A percentile compares a stretch with the other conserved stretches of the same genome.
Conservation (phyloP, 2,888 invertebrate species). For the Ashinkailepas kermadecensis region DNA sequence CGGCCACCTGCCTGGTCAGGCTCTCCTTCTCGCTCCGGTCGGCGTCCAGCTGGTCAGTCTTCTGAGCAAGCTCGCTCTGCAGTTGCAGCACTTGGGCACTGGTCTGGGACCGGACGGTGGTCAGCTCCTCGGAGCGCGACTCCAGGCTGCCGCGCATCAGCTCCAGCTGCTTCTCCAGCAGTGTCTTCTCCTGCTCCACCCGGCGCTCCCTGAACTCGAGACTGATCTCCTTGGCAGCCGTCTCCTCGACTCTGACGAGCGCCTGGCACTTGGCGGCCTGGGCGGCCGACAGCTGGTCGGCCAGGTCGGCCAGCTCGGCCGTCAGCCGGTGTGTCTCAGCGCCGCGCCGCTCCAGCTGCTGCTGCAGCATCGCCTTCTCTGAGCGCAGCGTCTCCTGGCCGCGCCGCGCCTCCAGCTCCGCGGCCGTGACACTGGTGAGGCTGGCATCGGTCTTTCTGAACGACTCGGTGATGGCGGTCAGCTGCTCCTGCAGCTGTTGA, state of each 20-base stretch:
- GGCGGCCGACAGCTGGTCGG: slow-evolving; percentile 65
- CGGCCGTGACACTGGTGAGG: neutral
- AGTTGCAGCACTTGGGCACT: slow-evolving; percentile 54
- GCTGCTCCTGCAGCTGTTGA: neutral
- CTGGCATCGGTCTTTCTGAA: neutral
- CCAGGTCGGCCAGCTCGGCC: slow-evolving; percentile 58
- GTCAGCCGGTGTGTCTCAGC: slow-evolving; percentile 64
- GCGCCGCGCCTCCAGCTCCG: neutral
- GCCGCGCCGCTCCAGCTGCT: slow-evolving; percentile 46
- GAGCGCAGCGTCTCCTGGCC: neutral
- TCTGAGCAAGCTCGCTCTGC: slow-evolving; percentile 69
- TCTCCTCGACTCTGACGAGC: slow-evolving; percentile 67
- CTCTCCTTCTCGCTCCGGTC: slow-evolving; percentile 60
- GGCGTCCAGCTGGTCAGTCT: slow-evolving; percentile 67
- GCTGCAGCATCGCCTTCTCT: neutral
- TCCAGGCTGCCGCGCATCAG: slow-evolving; percentile 67
- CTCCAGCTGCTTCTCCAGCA: slow-evolving; percentile 69
- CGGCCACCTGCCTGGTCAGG: slow-evolving; percentile 60
- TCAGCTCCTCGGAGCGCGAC: slow-evolving; percentile 66
- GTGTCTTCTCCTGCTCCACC: slow-evolving; percentile 68
- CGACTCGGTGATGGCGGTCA: neutral
- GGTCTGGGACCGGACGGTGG: slow-evolving; percentile 66
- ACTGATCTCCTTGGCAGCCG: slow-evolving; percentile 67
- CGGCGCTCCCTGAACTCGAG: slow-evolving; percentile 72
- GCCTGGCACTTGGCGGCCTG: slow-evolving; percentile 77